phyloP scores from a whole-genome alignment of 2,888 invertebrate genomes.

The Sarcophaga rosellei region DNA sequence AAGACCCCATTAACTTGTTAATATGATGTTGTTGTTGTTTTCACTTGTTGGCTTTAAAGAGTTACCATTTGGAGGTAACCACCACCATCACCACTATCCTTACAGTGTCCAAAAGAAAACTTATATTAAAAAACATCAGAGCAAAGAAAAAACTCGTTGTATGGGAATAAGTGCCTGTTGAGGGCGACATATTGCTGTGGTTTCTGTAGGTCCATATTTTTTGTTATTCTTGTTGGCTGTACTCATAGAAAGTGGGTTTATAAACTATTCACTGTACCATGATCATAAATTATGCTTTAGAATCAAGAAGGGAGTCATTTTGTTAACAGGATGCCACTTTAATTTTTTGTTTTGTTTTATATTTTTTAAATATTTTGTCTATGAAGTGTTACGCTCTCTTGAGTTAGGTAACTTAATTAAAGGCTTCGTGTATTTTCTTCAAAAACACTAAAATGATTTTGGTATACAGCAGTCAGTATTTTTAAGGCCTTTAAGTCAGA shows the following conservation, averaged over 20 bases:
- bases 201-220: background rate
- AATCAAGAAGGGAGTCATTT: background rate
- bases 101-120: background rate
- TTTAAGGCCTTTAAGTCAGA: too few relatives aligned
- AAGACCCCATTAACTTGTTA: conserved; percentile 47
- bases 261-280: conserved; percentile 2
- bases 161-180: background rate
- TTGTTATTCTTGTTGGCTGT: background rate
- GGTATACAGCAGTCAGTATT: too few relatives aligned
- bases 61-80: background rate
- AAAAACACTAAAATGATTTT: too few relatives aligned
- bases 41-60: conserved; percentile 47
- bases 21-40: conserved; percentile 41
- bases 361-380: background rate
- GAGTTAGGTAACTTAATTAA: background rate
- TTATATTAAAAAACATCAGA: background rate
- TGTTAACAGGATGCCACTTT: background rate
- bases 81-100: background rate
- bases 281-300: conserved; percentile 9
- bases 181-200: background rate
- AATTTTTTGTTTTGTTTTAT: background rate
- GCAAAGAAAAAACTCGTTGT: background rate
- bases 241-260: background rate
- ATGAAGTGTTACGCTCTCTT: background rate
- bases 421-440: too few relatives aligned